Evolutionary conservation across 2,888 invertebrate species (phyloP), one percentile per base, ranked within the genome.

Genomic region (Hirtodrosophila trivittata): DNA sequence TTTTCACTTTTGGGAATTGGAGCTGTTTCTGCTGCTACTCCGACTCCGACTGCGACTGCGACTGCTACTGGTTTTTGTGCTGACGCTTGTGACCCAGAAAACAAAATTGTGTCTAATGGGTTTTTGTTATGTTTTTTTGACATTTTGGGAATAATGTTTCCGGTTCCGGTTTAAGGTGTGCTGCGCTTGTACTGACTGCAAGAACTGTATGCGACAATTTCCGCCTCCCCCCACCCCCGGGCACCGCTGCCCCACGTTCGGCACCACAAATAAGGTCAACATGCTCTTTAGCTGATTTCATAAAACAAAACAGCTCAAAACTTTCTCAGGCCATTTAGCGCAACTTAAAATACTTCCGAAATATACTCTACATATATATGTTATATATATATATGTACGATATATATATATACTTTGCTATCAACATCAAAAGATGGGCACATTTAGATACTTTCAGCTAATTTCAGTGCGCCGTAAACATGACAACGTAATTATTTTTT

Each of bases 61-160:
- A 3, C 35, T 38, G 21, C 18, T 33, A 37, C 35, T 46, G 4
- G 33, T 46, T 49, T 58, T 68, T 73, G 50, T 72, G 51, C 67
- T 66, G 63, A 54, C 52, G 58, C 62, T 58, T 78, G 84, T 78
- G 84, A 83, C 83, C 83, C 84, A 86, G 86, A 81, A 71, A 84
- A 77, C 71, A 68, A 76, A 83, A 85, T 73, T 77, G 77, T 81
- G 77, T 85, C 86, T 83, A 83, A 85, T 83, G 84, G 84, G 66
- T 76, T 84, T 86, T 78, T 83, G 83, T 83, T 85, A 75, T 82
- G 85, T 75, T 85, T 66, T 83, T 84, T 80, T 86, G 83, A 86
- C 83, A 84, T 84, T 84, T 83, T 83, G 75, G 81, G 83, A 81
- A 84, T 83, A 83, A 86, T 86, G 83, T 84, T 84, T 84, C 83